Percentiles rank a stretch among this genome's conserved stretches.
Evolutionary conservation across 2,113 vertebrate genomes (phyloP).

Genomic region (Dasyprocta punctata): DNA sequence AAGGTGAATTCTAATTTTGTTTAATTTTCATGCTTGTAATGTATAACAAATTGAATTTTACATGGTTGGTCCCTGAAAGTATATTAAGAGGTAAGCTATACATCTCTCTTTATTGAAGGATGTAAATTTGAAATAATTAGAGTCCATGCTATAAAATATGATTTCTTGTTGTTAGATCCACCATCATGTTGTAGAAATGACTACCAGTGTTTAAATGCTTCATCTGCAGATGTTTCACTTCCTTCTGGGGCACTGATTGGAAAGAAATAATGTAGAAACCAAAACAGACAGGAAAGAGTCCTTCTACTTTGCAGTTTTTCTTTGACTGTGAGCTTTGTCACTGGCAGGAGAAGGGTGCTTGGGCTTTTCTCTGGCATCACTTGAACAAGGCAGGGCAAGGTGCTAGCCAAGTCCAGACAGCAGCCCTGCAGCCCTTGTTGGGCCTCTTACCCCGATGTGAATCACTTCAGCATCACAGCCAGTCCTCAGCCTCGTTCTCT

Average conservation of each 20-base stretch:
- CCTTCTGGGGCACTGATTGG: background rate
- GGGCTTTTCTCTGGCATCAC: background rate
- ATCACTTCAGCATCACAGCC: background rate
- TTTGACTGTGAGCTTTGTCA: background rate
- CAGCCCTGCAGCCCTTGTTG: background rate
- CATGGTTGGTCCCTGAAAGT: background rate
- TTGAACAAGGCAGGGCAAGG: background rate
- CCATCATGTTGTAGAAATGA: background rate
- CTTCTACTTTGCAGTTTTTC: background rate
- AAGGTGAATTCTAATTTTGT: slow-evolving; percentile 62
- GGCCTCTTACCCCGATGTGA: accelerated
- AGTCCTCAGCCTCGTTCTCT: background rate
- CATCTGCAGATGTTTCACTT: background rate
- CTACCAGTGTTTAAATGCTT: background rate
- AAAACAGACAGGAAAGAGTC: background rate
- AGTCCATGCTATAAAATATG: background rate
- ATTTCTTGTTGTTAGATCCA: background rate
- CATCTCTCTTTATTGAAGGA: slow-evolving; percentile 48
- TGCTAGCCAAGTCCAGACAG: background rate
- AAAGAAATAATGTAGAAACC: background rate
- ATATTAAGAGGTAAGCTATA: slow-evolving; percentile 50
- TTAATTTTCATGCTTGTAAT: slow-evolving; percentile 54
- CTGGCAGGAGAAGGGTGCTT: background rate
- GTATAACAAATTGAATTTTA: slow-evolving; percentile 50
- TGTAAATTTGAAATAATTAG: slow-evolving; percentile 14